Evolutionary conservation across 2,888 invertebrate species (phyloP).

Genomic region (Sinodicranocentrus sp.): DNA sequence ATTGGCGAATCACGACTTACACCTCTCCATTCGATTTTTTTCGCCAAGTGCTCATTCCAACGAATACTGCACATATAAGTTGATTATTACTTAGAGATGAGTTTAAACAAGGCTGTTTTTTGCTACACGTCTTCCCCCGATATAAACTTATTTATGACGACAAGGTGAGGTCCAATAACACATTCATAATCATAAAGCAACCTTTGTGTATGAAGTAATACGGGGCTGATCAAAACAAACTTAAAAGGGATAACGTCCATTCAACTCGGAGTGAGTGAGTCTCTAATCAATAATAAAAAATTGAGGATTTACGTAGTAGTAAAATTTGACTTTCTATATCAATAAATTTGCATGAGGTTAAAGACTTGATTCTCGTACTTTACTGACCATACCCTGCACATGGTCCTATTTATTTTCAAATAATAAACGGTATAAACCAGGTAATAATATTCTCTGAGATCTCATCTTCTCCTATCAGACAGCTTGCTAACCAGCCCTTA

Average conservation of each 20-base stretch:
- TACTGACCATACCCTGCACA: no score
- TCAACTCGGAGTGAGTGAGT: neutral
- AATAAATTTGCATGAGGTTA: conserved; percentile 57
- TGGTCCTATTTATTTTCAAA: conserved; percentile 34
- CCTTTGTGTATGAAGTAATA: conserved; percentile 31
- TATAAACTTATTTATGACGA: conserved; percentile 52
- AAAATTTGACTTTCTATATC: conserved; percentile 55
- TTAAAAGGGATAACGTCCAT: conserved; percentile 1
- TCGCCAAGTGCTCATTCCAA: conserved; percentile 29
- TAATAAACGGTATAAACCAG: conserved; percentile 59
- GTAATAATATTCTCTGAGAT: conserved; percentile 59
- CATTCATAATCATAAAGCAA: conserved; percentile 58
- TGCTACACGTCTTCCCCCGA: conserved; percentile 18
- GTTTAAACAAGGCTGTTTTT: neutral
- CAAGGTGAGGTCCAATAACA: conserved; percentile 65
- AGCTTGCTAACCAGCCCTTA: conserved; percentile 49
- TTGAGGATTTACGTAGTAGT: conserved; percentile 43
- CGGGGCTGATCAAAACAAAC: conserved; percentile 53
- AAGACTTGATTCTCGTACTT: conserved; percentile 31
- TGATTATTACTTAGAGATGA: conserved; percentile 25
- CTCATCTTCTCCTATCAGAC: conserved; percentile 48
- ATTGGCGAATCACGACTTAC: conserved; percentile 65
- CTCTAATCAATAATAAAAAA: conserved; percentile 60
- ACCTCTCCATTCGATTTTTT: conserved; percentile 40
- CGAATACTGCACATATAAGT: conserved; percentile 55